These are phyloP conservation scores for Drosophila mercatorum DNA, from an alignment of 2,888 invertebrate genomes.

Conservation along the genomic window DNA sequence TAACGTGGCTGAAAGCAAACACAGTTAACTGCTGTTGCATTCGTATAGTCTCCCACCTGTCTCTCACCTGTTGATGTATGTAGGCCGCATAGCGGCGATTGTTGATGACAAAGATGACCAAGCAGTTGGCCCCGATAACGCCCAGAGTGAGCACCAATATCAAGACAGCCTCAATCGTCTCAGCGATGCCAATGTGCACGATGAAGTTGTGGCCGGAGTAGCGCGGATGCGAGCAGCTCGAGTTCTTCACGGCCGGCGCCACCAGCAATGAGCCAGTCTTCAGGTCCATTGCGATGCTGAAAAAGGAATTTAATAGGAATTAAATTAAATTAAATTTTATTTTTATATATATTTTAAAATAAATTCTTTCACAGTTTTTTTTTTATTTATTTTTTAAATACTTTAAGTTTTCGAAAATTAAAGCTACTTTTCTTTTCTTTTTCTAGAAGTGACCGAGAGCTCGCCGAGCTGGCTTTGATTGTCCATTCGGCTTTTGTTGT, in stretches of 20 bases:
- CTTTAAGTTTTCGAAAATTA: no score
- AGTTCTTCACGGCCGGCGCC: slow-evolving; percentile 92
- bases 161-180: slow-evolving; percentile 91
- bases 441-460: neutral
- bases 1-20: slow-evolving; percentile 89
- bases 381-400: no score
- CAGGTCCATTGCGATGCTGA: slow-evolving; percentile 85
- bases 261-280: slow-evolving; percentile 88
- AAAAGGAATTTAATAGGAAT: neutral
- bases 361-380: no score
- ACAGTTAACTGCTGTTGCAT: neutral
- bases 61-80: slow-evolving; percentile 92
- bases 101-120: slow-evolving; percentile 93
- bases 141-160: slow-evolving; percentile 91
- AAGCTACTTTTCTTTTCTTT: neutral
- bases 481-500: slow-evolving; percentile 27
- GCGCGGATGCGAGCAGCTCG: slow-evolving; percentile 91
- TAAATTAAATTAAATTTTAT: no score
- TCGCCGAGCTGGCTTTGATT: slow-evolving; percentile 40
- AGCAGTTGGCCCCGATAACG: slow-evolving; percentile 91
- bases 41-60: no score
- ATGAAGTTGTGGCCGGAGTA: slow-evolving; percentile 88
- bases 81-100: slow-evolving; percentile 93
- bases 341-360: neutral
- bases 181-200: slow-evolving; percentile 88